Conservation (phyloP, 2,888 invertebrate species). For the Trachelus tabidus region DNA sequence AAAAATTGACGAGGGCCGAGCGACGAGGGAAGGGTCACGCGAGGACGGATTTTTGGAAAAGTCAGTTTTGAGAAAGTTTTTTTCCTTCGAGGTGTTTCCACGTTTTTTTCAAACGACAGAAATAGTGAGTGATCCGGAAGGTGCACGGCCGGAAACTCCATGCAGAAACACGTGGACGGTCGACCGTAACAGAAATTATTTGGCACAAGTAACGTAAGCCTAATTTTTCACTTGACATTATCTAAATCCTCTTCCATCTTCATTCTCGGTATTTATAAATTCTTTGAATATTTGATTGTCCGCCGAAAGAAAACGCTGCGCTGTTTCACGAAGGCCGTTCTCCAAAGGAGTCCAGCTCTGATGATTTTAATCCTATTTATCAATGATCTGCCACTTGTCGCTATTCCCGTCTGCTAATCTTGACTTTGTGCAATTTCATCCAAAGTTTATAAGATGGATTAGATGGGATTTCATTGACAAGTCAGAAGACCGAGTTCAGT, state of each 20-base stretch:
- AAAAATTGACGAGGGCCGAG: neutral
- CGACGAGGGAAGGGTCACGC: no score
- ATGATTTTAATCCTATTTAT: neutral
- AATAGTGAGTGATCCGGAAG: slow-evolving; percentile 39
- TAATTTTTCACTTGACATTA: neutral
- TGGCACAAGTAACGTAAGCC: neutral
- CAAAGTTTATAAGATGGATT: neutral
- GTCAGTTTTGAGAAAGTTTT: slow-evolving; percentile 19
- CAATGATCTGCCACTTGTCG: neutral
- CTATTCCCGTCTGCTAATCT: neutral
- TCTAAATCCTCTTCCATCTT: neutral
- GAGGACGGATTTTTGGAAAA: neutral
- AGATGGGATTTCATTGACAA: neutral
- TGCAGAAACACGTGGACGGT: slow-evolving; percentile 40
- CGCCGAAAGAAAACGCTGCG: neutral
- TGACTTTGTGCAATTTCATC: neutral
- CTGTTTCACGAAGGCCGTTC: neutral
- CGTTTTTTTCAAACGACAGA: neutral
- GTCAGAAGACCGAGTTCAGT: neutral
- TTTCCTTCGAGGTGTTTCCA: neutral
- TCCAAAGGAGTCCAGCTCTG: neutral
- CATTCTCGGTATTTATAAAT: neutral
- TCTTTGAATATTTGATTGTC: neutral
- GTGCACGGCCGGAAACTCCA: slow-evolving; percentile 42
- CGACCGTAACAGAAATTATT: neutral